A percentile compares a stretch with the other conserved stretches of the same genome.
Evolutionary conservation across 2,797 vertebrate species (phyloP).

Genomic region (Ceryle rudis): DNA sequence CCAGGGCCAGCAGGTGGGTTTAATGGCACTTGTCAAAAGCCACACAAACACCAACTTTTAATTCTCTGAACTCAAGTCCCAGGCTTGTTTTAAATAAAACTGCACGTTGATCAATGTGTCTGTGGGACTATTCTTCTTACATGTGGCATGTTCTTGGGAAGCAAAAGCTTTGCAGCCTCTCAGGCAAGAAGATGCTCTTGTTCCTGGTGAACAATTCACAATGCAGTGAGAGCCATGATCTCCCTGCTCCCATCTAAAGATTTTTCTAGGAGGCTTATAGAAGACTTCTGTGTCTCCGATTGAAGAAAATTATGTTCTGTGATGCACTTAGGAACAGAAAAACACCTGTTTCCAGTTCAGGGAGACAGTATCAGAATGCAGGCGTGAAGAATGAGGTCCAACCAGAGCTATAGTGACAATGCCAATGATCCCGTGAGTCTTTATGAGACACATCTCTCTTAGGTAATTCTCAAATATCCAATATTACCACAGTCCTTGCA

Average conservation of each 20-base stretch:
- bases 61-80: background rate
- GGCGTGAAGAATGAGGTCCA: background rate
- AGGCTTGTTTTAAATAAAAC: background rate
- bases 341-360: background rate
- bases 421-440: background rate
- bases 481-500: background rate
- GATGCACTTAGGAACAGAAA: background rate
- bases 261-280: background rate
- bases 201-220: background rate
- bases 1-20: background rate
- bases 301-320: background rate
- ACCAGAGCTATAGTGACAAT: fast-evolving
- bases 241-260: background rate
- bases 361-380: background rate
- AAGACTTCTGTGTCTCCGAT: background rate
- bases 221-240: background rate
- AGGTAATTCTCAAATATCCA: background rate
- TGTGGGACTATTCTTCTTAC: background rate
- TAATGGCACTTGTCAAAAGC: background rate
- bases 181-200: background rate
- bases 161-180: background rate
- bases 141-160: background rate
- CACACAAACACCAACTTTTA: fast-evolving
- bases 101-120: too few species aligned
- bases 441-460: background rate